phyloP scores from a whole-genome alignment of 2,797 vertebrate genomes.

The Falco biarmicus region DNA sequence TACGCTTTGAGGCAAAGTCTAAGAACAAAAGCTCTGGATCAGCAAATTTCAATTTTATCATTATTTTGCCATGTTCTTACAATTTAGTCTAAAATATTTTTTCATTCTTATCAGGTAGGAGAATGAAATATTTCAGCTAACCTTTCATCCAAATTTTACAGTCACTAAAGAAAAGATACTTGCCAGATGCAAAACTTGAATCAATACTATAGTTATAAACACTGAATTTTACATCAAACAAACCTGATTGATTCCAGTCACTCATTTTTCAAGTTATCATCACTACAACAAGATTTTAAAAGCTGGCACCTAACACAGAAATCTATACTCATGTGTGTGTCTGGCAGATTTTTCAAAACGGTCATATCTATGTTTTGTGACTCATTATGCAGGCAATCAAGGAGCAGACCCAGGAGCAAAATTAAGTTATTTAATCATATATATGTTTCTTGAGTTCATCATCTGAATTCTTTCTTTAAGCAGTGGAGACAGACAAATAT shows the following conservation, averaged over 20 bases:
- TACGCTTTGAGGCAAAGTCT: not conserved
- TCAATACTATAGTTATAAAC: not conserved
- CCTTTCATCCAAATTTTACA: not conserved
- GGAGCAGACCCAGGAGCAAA: not conserved
- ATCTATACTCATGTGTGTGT: not conserved
- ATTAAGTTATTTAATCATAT: not conserved
- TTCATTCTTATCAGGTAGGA: not conserved
- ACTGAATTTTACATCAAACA: not conserved
- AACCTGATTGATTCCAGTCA: not conserved
- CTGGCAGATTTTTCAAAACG: not conserved
- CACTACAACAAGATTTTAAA: not conserved
- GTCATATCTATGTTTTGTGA: not conserved
- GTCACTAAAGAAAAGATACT: not conserved
- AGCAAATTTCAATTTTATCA: not conserved
- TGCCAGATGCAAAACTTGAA: not conserved
- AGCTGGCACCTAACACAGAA: not conserved
- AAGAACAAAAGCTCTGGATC: not conserved
- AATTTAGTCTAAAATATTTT: not conserved
- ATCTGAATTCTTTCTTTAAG: not conserved
- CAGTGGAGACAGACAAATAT: not conserved
- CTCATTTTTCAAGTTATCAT: not conserved
- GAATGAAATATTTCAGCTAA: not conserved
- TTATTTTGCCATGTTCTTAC: not conserved
- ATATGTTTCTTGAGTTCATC: not conserved
- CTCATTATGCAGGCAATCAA: not conserved